A percentile compares a stretch with the other conserved stretches of the same genome.
Conservation (phyloP, 1,140 invertebrate species). For the Eulimnadia texana region DNA sequence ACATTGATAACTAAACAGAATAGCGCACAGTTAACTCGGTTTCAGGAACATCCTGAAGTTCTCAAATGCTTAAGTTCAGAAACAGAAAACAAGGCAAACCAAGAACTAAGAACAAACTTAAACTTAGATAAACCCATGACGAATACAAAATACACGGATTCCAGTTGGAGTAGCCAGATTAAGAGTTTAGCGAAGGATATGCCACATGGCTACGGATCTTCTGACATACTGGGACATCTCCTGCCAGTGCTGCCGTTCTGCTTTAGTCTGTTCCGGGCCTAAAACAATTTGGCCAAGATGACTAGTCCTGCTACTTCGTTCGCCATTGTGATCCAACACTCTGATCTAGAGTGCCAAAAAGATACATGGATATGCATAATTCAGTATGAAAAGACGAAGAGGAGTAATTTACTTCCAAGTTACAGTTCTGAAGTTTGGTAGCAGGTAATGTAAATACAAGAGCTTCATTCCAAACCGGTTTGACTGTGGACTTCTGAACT, state of each 20-base stretch:
- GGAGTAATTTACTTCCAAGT: conserved; percentile 58
- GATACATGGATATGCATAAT: too few species aligned
- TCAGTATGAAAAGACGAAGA: too few species aligned
- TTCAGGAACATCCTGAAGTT: too few species aligned
- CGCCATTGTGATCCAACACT: conserved; percentile 42
- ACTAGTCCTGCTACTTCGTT: conserved; percentile 45
- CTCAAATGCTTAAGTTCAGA: too few species aligned
- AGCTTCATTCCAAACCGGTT: conserved; percentile 91
- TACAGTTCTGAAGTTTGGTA: conserved; percentile 45
- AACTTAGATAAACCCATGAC: too few species aligned
- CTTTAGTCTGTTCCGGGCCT: conserved; percentile 39
- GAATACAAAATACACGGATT: not conserved
- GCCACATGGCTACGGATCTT: conserved; percentile 69
- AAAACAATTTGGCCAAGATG: conserved; percentile 56
- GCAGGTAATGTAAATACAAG: conserved; percentile 74
- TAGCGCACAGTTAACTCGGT: too few species aligned
- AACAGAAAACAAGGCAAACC: too few species aligned
- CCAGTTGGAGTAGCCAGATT: not conserved
- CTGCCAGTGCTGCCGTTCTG: conserved; percentile 55
- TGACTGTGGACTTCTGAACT: conserved; percentile 64
- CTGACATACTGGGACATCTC: conserved; percentile 65
- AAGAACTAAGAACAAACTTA: too few species aligned
- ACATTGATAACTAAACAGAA: too few species aligned
- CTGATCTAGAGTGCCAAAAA: conserved; percentile 32
- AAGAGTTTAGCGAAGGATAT: conserved; percentile 37